phyloP scores from a whole-genome alignment of 2,113 vertebrate genomes.

The Phyllopteryx taeniolatus region DNA sequence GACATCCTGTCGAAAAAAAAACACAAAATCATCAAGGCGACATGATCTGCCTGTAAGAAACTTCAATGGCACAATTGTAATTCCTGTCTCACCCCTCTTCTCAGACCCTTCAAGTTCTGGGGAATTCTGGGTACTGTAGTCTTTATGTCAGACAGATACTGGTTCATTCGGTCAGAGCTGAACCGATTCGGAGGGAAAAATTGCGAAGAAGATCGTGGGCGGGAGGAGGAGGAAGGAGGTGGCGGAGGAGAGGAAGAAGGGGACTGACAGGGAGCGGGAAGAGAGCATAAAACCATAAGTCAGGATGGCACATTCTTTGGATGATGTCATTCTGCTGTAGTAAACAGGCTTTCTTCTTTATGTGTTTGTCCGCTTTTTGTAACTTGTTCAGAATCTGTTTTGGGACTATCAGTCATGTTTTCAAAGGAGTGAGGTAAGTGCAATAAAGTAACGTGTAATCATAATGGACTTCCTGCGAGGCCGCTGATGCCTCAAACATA shows the following conservation, averaged over 20 bases:
- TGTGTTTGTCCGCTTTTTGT: too few relatives aligned
- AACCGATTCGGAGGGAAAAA: slow-evolving; percentile 83
- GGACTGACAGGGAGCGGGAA: slow-evolving; percentile 64
- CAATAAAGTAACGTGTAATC: not conserved
- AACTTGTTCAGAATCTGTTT: not conserved
- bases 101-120: slow-evolving; percentile 85
- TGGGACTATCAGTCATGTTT: not conserved
- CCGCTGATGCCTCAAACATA: slow-evolving; percentile 13
- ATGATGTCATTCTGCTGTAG: not conserved
- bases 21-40: not conserved
- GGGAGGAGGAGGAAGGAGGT: slow-evolving; percentile 80
- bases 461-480: not conserved
- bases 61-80: not conserved
- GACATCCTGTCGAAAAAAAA: slow-evolving; percentile 24
- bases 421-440: not conserved
- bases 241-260: slow-evolving; percentile 62
- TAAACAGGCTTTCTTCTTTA: not conserved
- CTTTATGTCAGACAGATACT: slow-evolving; percentile 94
- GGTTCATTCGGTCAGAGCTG: slow-evolving; percentile 87
- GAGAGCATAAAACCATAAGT: slow-evolving; percentile 72
- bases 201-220: slow-evolving; percentile 77
- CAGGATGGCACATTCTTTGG: slow-evolving; percentile 14
- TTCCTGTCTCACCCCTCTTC: slow-evolving; percentile 89
- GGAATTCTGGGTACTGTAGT: slow-evolving; percentile 89
- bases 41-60: not conserved